Evolutionary conservation across 1,140 invertebrate species (phyloP), one percentile per base, ranked within the genome.

Genomic region (Venustaconcha ellipsiformis): DNA sequence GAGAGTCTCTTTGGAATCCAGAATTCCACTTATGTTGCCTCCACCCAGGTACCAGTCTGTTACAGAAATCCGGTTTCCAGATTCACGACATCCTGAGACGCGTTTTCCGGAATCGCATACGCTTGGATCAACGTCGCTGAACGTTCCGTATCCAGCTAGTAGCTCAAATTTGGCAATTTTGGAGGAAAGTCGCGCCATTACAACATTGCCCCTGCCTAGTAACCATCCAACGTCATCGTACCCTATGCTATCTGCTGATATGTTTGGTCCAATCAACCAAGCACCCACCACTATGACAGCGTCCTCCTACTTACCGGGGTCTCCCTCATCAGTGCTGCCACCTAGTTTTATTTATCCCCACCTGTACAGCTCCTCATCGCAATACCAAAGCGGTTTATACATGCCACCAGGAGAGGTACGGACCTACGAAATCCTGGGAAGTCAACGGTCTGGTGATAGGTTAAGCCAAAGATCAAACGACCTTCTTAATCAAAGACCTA

Each of bases 321-420:
- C 75, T 37, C 80, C 82, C 14, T 79, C 83, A 14, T 59, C 77
- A 18, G 76, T 80, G 17, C 70, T 87, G 2, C 73, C 83, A 13
- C 73, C 81, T 12, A 78, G 82, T 23, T 83, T 87, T 17, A 72
- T 86, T 8, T 87, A 87, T 71, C 84, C 86, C 23, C 83, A 86
- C 59, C 70, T 86, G 5, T 73, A 78, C 71, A 80, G 78, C 57
- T 71, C 79, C 55, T 78, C 74, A 57, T 80, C 70, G 60, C 74
- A 80, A 67, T 78, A 78, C 63, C 83, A 83, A 76, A 83, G 77
- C 57, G 79, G 78, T 80, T 72, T 83, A 30, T 84, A 80, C 56
- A 67, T 82, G 55, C 83, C 80, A 37, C 74, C 76, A 0, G 79
- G 79, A 11, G 80, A 84, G 60, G 78, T 82, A 1, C 74, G 80